Conservation (phyloP, 2,113 vertebrate genomes). For the Pseudorhombus dupliciocellatus region DNA sequence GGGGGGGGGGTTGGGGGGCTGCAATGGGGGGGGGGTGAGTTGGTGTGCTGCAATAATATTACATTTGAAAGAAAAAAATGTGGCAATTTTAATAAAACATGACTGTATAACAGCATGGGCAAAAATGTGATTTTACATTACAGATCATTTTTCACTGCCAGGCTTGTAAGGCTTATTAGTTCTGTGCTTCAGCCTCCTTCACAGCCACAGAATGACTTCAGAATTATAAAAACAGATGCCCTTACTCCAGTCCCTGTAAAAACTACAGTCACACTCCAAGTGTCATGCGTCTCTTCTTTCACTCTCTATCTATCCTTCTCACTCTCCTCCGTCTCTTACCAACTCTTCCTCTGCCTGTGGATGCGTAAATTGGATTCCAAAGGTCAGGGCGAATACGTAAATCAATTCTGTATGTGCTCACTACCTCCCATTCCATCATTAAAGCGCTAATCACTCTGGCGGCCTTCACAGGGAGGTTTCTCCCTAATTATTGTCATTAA, state of each 20-base stretch:
- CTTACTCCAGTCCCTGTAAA: conserved; percentile 47
- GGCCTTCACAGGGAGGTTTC: conserved; percentile 77
- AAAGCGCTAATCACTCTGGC: conserved; percentile 81
- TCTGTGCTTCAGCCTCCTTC: conserved; percentile 44
- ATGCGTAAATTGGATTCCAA: conserved; percentile 80
- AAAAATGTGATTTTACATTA: conserved; percentile 40
- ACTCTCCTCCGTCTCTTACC: conserved; percentile 68
- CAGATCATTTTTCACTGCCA: conserved; percentile 47
- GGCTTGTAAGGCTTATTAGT: conserved; percentile 36
- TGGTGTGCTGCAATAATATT: conserved; percentile 27
- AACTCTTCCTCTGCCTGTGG: conserved; percentile 72
- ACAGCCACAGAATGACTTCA: conserved; percentile 43
- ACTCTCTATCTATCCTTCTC: conserved; percentile 71
- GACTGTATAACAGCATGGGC: conserved; percentile 23
- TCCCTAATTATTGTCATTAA: conserved; percentile 84
- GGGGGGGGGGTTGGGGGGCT: conserved; percentile 31
- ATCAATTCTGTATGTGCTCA: conserved; percentile 78
- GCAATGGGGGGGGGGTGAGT: too few relatives aligned
- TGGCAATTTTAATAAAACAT: conserved; percentile 47
- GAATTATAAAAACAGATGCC: conserved; percentile 53
- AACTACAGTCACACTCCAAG: conserved; percentile 65
- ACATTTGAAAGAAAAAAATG: conserved; percentile 33
- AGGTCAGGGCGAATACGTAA: conserved; percentile 81
- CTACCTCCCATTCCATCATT: conserved; percentile 79
- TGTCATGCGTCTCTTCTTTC: conserved; percentile 55